Evolutionary conservation across 2,797 vertebrate genomes (phyloP), one percentile per base, ranked within the genome.

Genomic region (Crenuchus spilurus): DNA sequence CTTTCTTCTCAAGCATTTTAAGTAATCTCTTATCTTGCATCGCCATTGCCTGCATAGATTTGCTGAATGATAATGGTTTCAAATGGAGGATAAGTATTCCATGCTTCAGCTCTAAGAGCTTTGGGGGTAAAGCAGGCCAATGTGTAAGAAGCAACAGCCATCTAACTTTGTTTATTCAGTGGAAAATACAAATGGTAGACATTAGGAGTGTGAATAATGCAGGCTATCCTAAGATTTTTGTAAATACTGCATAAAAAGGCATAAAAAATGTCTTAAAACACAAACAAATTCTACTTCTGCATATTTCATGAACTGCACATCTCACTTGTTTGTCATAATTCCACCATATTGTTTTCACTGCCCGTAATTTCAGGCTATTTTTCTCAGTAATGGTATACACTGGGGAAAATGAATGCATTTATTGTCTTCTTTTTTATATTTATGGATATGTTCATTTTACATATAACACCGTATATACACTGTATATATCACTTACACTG

Each of bases 11-110:
- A 35, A 6, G 28, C 42, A 55, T 65, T 65, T 48, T 14, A 44
- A 49, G 72, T 37, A 48, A 66, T 30, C 52, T 58, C 62, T 67
- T 74, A 67, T 74, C 72, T 60, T 14, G 9, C 16, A 11, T 39
- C 3, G 26, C 41, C 62, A 65, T 65, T 57, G 41, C 14, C 39
- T 26, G 44, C n/a, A 14, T 22, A 48, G 42, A 65, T 65, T 49
- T 46, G 28, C 20, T 46, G 49, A 57, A 74, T 28, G 30, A 55
- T 44, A 57, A 74, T 35, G 62, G 31, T 41, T 14, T 57, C n/a
- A 37, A 14, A 54, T 26, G 30, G 62, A 18, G 24, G 41, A 66
- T 37, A 58, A 57, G 52, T 11, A 22, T 16, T 10, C 22, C 20
- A 35, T 37, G 31, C 11, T 58, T 48, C 44, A 49, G 31, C 33